Base-by-base conservation (phyloP, 2,113 vertebrate genomes). In the Sylvilagus bachmani region DNA sequence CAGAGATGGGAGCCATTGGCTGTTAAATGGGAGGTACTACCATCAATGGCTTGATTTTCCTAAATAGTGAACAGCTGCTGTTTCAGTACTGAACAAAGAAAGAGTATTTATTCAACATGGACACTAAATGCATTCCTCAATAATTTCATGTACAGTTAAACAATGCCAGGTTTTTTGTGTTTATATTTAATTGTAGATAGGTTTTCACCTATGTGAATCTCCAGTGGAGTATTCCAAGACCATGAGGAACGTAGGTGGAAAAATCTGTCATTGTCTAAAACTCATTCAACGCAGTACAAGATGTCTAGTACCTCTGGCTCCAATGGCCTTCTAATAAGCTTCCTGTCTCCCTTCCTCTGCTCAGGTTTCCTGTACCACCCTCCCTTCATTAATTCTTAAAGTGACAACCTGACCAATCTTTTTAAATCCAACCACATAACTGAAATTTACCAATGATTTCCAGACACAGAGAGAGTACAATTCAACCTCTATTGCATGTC, bases 91-190 rank as follows among this genome's bases (percentile, higher is more conserved):
- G 25, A 83, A 86, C 22, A 75, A 91, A 61, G 10, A 66, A 66
- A 44, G 29, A 79, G 25, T 31, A 12, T 74, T 86, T 82, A 51
- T 94, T 86, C 38, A 74, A 29, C 69, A 70, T 51, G 10, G 36
- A 77, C 10, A 55, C n/a, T 29, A 67, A 62, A 84, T 61, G 2
- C 24, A 6, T 73, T 80, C 36, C 31, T 82, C 44, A 25, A 74
- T 94, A 94, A 73, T 21, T 77, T 64, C 87, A 1, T n/a, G 3
- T 29, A 51, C 11, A n/a, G n/a, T 73, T 80, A 79, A 95, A 86
- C 73, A 69, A 49, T 69, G 58, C 9, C 92, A 85, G 84, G 66
- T 19, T 44, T 6, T 6, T 64, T 75, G 1, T 79, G n/a, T 33
- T 86, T 36, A 53, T 73, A 55, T 51, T 31, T 51, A 67, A 49